Base-by-base conservation (phyloP, 2,888 invertebrate species). In the Chirona hameri region DNA sequence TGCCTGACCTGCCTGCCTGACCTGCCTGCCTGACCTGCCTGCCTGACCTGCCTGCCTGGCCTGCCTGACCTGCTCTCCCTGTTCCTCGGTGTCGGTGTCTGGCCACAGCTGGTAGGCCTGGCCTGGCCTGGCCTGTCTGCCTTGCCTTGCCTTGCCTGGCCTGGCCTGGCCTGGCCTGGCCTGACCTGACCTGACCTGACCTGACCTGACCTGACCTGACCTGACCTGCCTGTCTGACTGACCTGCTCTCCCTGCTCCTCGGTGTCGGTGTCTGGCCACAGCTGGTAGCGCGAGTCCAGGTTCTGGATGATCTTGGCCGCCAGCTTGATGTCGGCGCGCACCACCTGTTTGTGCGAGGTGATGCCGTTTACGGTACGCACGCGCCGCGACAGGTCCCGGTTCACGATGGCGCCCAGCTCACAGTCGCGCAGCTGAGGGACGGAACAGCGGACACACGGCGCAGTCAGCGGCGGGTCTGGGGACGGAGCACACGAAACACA, bases 371-470 rank as follows among this genome's bases (percentile, higher is more conserved):
- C 94, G 0, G 96, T 93, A 0, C 99, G 92, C 84, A 99, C 95
- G 82, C 99, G 92, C 24, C 98, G 93, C 86, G 96, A 96, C 84
- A 99, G 89, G 89, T 99, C 99, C 29, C 98, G 92, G 90, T 99
- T 99, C 81, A 99, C 96, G 85, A 99, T 97, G 14, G 97, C 96
- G 29, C 96, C 96, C 85, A 98, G 90, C 88, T 98, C 98, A 88
- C 95, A 95, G 87, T 97, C 97, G 84, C 93, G 92, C 85, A 94
- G 90, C 95, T 95, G 88, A 31, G 12, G 55, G 55, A 18, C 31
- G 81, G 2, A 81, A 12, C n/a, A 24, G 24, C 2, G 12, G 3
- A 82, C 46, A n/a, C 24, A 21, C 57, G 83, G 65, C 39, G 55
- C 18, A 52, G 60, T 10, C 27, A 52, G 55, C 12, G 55, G 55